Evolutionary conservation across 2,888 invertebrate species (phyloP).

Genomic region (Torymus aiolomorphi): DNA sequence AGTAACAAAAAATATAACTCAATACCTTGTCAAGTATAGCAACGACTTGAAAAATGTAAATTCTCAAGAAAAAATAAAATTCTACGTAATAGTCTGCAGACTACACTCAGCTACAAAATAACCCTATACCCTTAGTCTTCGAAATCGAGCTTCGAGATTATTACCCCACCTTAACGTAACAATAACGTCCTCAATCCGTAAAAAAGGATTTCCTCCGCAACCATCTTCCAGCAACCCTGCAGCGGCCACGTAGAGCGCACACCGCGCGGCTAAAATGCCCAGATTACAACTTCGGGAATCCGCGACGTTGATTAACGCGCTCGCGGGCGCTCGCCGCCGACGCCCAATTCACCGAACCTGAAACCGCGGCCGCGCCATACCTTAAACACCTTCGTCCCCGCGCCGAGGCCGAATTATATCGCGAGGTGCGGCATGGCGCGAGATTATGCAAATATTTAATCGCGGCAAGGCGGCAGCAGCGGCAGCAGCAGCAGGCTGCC

Average conservation of each 20-base stretch:
- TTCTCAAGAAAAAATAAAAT: no score
- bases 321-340: background rate
- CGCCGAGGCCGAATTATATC: slow-evolving; percentile 57
- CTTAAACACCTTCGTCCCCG: background rate
- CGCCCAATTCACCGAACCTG: slow-evolving; percentile 32
- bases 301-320: slow-evolving; percentile 35
- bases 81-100: no score
- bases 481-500: background rate
- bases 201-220: no score
- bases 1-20: no score
- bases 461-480: slow-evolving; percentile 63
- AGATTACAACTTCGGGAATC: slow-evolving; percentile 41
- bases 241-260: no score
- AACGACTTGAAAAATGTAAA: no score
- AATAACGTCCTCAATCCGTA: background rate
- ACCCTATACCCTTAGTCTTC: no score
- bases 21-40: no score
- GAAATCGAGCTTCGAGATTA: no score
- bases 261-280: background rate
- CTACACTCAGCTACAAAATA: no score
- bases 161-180: no score
- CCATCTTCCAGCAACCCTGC: background rate
- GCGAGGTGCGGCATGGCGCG: slow-evolving; percentile 60
- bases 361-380: slow-evolving; percentile 23
- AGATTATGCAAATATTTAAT: slow-evolving; percentile 75